Evolutionary conservation across 2,797 vertebrate genomes (phyloP).

Genomic region (Labeo calbasu): DNA sequence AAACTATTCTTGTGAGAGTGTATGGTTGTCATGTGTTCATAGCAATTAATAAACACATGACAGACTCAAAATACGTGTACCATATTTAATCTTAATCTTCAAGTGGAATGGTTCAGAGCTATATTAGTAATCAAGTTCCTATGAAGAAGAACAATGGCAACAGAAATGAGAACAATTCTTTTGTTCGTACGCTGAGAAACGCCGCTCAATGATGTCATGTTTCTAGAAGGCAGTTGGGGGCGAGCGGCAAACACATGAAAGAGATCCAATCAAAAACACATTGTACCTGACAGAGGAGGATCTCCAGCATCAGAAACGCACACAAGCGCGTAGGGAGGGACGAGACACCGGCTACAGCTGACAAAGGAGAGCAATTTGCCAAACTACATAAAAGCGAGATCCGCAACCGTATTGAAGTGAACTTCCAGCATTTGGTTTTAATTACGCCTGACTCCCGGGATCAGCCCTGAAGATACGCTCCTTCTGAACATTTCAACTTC

Average conservation of each 20-base stretch:
- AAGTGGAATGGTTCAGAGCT: background rate
- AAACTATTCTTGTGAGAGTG: background rate
- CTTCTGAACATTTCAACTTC: constrained; percentile 79
- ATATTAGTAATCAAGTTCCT: constrained; percentile 1
- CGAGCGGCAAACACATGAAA: constrained; percentile 72
- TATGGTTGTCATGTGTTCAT: background rate
- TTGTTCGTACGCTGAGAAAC: constrained; percentile 63
- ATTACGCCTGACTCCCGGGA: constrained; percentile 80
- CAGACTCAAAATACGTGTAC: background rate
- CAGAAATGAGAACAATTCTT: constrained; percentile 63
- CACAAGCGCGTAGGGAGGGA: constrained; percentile 69
- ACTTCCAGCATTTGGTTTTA: constrained; percentile 81
- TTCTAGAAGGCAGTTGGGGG: constrained; percentile 68
- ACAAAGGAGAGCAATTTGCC: constrained; percentile 72
- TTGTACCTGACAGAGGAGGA: constrained; percentile 69
- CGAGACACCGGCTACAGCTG: constrained; percentile 72
- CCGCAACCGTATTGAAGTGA: constrained; percentile 73
- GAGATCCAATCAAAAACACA: constrained; percentile 76
- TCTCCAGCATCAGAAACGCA: constrained; percentile 66
- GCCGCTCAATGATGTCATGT: constrained; percentile 74
- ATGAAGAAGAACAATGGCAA: constrained; percentile 44
- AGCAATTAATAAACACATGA: background rate
- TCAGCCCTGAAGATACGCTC: constrained; percentile 78
- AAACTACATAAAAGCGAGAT: constrained; percentile 79
- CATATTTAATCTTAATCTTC: background rate